Base-by-base conservation (phyloP, 2,888 invertebrate species). In the Ichneumoninae sp. region DNA sequence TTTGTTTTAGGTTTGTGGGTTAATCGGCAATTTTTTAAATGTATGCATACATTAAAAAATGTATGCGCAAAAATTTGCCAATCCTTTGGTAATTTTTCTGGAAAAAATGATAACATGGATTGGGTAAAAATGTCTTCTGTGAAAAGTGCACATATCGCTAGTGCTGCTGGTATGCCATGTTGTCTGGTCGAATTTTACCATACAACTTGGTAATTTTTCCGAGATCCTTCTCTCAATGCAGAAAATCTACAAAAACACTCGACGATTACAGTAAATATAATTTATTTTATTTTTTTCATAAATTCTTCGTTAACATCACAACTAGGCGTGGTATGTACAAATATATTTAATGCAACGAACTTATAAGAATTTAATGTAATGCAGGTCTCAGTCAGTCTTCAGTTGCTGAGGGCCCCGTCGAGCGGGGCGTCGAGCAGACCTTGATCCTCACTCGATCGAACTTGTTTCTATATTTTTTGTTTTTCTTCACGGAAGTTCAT, bases 301-400 rank as follows among this genome's bases (percentile, higher is more conserved):
- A 90, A 90, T 88, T 92, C 87, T 90, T 91, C 87, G 85, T 90
- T 89, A 90, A 90, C 85, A 83, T 91, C 91, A 91, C 89, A 91
- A 88, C 91, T 92, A 92, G 88, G 91, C 88, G 88, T 91, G 88
- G 87, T 93, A 93, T 93, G 90, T 93, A 93, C 93, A 93, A 92
- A 92, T 92, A 91, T 86, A 84, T 89, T 91, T 90, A 92, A 92
- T 91, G 89, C 89, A 90, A 91, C 89, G 89, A 91, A 92, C 89
- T 92, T 91, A 90, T 88, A 90, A 89, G 89, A 90, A 91, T 91
- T 91, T 89, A 92, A 89, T 91, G 90, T 93, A 93, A 93, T 93
- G 93, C 92, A 93, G 92, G 92, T 93, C 92, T 93, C 92, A 90
- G 90, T 93, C 93, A 93, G 93, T 93, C 93, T 92, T 93, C 89